phyloP scores from a whole-genome alignment of 2,888 invertebrate species.

The Dexiosoma caninum region DNA sequence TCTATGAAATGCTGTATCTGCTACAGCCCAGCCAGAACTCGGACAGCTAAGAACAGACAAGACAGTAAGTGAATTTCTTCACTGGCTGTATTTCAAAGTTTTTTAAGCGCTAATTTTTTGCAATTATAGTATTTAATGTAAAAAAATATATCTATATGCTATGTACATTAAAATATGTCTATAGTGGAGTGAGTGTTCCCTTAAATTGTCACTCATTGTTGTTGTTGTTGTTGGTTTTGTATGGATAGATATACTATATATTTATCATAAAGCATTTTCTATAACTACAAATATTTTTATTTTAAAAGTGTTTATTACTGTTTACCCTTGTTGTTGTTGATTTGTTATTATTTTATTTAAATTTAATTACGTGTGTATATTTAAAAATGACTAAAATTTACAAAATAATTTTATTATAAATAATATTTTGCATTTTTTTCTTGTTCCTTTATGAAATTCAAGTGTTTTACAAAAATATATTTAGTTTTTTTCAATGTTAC shows the following conservation, averaged over 20 bases:
- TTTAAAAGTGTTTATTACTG: not conserved
- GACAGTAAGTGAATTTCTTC: no score
- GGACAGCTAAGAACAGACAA: no score
- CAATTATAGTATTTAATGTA: no score
- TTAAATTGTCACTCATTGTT: not conserved
- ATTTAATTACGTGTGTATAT: slow-evolving; percentile 49
- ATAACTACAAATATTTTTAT: not conserved
- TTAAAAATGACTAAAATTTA: slow-evolving; percentile 60
- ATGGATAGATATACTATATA: not conserved
- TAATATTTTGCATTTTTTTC: slow-evolving; percentile 19
- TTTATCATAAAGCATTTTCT: slow-evolving; percentile 13
- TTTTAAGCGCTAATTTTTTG: no score
- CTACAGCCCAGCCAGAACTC: no score
- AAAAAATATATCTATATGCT: no score
- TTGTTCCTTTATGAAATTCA: slow-evolving; percentile 14
- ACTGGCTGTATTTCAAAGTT: no score
- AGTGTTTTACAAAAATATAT: slow-evolving; percentile 60
- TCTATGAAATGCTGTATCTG: no score
- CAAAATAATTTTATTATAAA: slow-evolving; percentile 35
- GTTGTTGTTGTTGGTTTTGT: not conserved
- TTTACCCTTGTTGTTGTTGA: slow-evolving; percentile 24
- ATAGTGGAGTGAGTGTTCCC: no score
- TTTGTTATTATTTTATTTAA: slow-evolving; percentile 9
- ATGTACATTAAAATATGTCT: no score
- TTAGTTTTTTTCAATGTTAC: slow-evolving; percentile 1